phyloP scores from a whole-genome alignment of 2,888 invertebrate genomes.

The Mactromeris polynyma region DNA sequence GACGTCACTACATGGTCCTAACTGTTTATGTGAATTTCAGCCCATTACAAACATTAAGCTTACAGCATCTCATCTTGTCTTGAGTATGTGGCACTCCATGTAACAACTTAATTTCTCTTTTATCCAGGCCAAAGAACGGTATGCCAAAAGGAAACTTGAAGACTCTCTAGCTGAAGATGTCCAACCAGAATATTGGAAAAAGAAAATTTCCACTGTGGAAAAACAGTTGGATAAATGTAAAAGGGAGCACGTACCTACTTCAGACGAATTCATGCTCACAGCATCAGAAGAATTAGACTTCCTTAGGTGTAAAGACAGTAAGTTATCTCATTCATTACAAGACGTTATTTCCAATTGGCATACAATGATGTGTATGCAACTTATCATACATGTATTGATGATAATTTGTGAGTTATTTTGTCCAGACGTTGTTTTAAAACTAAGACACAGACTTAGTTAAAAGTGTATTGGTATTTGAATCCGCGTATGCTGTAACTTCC shows the following conservation, averaged over 20 bases:
- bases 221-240: neutral
- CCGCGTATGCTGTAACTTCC: no score
- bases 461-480: no score
- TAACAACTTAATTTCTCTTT: neutral
- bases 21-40: no score
- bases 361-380: no score
- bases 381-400: no score
- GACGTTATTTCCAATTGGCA: neutral
- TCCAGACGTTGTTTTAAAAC: no score
- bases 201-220: neutral
- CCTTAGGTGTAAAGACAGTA: constrained; percentile 29
- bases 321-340: neutral
- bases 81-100: no score
- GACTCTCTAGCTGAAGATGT: constrained; percentile 1
- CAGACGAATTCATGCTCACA: constrained; percentile 1
- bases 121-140: neutral
- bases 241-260: neutral
- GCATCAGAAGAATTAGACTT: neutral
- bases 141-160: constrained; percentile 25
- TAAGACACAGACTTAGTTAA: no score
- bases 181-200: constrained; percentile 15
- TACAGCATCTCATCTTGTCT: no score
- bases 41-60: no score
- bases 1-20: no score
- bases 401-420: no score